Base-by-base conservation (phyloP, 2,888 invertebrate genomes). In the Germaria angustata region DNA sequence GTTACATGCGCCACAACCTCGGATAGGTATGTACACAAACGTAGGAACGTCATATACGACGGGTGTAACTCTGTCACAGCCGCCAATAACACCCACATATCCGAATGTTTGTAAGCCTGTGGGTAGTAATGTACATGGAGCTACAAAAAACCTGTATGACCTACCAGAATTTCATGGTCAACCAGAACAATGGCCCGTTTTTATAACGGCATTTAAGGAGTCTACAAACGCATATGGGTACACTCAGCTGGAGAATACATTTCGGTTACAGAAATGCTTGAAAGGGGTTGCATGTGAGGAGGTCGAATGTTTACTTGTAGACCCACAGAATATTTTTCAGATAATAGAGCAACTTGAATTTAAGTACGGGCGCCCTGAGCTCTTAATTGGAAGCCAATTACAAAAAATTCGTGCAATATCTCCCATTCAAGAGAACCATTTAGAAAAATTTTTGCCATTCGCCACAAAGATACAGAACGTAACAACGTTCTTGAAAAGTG, bases 301-400 rank as follows among this genome's bases (percentile, higher is more conserved):
- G 24, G 49, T 55, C 2, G 32, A 55, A 15, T 55, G 44, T 39
- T 20, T 61, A 22, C 15, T 28, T 6, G 6, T 28, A 5, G 28
- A 28, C 6, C 28, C 28, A 28, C 28, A 28, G 36, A 28, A 61
- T 7, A 22, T 61, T 41, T 8, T 41, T 11, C n/a, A 61, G 22
- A 20, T 53, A n/a, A 53, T 53, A 5, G 32, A 53, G n/a, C 53
- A 53, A 15, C 53, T 53, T 15, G 53, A 53, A n/a, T 32, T 53
- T 32, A 53, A 53, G 22, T 53, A 53, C 2, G 53, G 57, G 1
- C 57, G 57, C 6, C 57, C 36, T 8, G 57, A 57, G 3, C 36
- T 57, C 4, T 17, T 57, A 8, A 57, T 57, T 34, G 9, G 17
- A 55, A 55, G 34, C 17, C 34, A 55, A 17, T 11, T 61, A 17